A percentile compares a stretch with the other conserved stretches of the same genome.
phyloP scores from a whole-genome alignment of 2,797 vertebrate species.

The Cossypha niveicapilla region DNA sequence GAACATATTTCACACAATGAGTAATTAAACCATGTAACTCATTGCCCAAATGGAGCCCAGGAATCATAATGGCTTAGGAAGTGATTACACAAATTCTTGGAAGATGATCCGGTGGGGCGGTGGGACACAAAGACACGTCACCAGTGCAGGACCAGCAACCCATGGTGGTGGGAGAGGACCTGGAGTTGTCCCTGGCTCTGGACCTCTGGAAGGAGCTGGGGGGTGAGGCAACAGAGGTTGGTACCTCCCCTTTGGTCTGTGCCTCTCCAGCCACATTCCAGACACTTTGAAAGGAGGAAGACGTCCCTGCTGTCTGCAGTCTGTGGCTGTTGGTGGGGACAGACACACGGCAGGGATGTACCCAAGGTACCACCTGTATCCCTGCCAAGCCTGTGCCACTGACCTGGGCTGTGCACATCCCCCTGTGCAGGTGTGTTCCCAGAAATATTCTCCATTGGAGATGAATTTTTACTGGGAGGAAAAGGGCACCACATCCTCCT shows the following conservation, averaged over 20 bases:
- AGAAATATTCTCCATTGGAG: accelerated
- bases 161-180: accelerated
- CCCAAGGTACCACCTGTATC: not conserved
- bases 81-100: not conserved
- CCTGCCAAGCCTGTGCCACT: not conserved
- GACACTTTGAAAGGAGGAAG: not conserved
- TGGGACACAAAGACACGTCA: accelerated
- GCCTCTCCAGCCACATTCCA: accelerated
- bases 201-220: not conserved
- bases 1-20: not conserved
- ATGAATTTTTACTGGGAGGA: not conserved
- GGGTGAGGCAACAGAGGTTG: not conserved
- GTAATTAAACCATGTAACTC: not conserved
- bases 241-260: too few species aligned
- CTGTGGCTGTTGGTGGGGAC: not conserved
- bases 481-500: not conserved
- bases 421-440: not conserved
- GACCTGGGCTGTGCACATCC: too few species aligned
- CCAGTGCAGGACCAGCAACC: not conserved
- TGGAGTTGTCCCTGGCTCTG: not conserved
- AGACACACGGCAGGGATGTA: accelerated
- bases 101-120: not conserved
- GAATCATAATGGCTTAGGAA: not conserved
- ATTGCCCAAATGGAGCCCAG: not conserved
- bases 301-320: too few species aligned